Percentiles rank a stretch among this genome's conserved stretches.
phyloP scores from a whole-genome alignment of 2,113 vertebrate species.

The Gracilinanus agilis region DNA sequence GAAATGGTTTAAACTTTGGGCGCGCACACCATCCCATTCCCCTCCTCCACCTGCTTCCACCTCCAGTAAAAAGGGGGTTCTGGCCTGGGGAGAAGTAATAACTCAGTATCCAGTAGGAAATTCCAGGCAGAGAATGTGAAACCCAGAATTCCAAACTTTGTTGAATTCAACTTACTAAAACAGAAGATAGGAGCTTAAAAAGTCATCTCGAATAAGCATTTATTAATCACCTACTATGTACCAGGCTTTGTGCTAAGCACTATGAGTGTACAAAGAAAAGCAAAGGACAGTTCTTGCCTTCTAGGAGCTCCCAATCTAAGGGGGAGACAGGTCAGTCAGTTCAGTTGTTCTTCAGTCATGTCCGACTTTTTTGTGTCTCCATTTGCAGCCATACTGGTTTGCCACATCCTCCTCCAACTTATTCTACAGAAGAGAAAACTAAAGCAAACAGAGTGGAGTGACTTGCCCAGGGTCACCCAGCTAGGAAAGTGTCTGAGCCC shows the following conservation, averaged over 20 bases:
- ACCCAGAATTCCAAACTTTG: background rate
- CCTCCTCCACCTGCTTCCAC: background rate
- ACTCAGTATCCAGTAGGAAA: slow-evolving; percentile 35
- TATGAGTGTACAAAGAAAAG: background rate
- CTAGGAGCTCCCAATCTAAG: background rate
- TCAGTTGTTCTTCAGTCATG: too few species aligned
- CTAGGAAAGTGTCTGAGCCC: too few species aligned
- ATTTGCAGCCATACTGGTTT: too few species aligned
- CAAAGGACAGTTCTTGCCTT: background rate
- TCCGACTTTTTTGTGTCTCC: too few species aligned
- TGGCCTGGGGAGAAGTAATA: slow-evolving; percentile 1
- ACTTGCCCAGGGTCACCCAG: too few species aligned
- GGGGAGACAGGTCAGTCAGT: background rate
- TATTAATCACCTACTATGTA: background rate
- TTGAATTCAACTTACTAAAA: background rate
- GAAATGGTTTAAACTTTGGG: background rate
- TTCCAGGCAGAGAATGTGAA: slow-evolving; percentile 23
- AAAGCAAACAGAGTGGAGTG: too few species aligned
- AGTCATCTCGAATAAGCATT: background rate
- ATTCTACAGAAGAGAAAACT: too few species aligned
- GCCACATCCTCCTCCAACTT: too few species aligned
- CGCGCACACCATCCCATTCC: background rate
- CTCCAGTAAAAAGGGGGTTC: background rate
- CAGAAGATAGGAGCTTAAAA: too few species aligned
- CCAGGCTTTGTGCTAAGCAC: background rate